Evolutionary conservation across 2,797 vertebrate genomes (phyloP).

Genomic region (Morus bassanus): DNA sequence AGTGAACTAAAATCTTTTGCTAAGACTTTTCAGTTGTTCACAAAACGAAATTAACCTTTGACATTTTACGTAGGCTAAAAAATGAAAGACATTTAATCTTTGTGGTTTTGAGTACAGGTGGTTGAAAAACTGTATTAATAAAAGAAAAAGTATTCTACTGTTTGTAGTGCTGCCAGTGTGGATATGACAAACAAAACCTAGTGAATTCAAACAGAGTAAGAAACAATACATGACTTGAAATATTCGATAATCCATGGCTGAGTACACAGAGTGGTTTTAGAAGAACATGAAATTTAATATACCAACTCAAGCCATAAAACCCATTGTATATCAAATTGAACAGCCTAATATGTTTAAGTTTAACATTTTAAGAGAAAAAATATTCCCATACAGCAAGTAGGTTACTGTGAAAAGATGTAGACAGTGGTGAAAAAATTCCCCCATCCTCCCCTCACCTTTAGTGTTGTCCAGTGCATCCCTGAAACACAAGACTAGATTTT

Average conservation of each 20-base stretch:
- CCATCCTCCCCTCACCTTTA: neutral
- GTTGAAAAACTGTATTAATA: constrained; percentile 41
- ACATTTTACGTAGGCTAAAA: constrained; percentile 14
- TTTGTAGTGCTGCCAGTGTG: neutral
- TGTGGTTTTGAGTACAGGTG: neutral
- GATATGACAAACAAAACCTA: neutral
- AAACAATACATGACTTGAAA: neutral
- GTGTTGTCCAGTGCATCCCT: neutral
- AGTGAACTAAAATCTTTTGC: neutral
- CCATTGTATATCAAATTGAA: neutral
- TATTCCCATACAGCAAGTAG: neutral
- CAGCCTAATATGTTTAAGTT: neutral
- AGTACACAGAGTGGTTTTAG: neutral
- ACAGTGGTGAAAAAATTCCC: neutral
- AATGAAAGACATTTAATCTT: neutral
- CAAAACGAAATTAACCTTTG: constrained; percentile 44
- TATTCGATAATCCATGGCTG: neutral
- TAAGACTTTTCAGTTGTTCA: neutral
- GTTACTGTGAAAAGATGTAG: neutral
- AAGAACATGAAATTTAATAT: constrained; percentile 7
- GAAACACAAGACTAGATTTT: neutral
- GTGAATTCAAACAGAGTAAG: neutral
- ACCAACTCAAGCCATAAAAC: neutral
- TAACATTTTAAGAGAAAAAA: neutral
- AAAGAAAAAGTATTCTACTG: neutral